Base-by-base conservation (phyloP, 37 sponge, comb jelly and placozoan genomes). In the Mnemiopsis leidyi region DNA sequence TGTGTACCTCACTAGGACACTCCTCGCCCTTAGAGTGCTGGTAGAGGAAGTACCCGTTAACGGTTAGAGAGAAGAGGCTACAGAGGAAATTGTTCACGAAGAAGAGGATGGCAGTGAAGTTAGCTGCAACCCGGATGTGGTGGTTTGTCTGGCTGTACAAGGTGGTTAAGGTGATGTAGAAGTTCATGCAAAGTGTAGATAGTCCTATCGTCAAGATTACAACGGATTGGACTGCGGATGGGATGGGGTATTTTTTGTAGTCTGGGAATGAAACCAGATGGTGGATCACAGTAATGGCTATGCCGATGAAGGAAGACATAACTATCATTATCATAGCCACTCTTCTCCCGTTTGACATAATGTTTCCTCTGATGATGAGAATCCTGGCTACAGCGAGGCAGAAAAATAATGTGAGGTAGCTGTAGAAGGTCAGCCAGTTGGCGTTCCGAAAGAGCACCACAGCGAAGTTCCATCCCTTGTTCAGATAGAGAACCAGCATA, bases 41-140 rank as follows among this genome's bases (percentile, higher is more conserved):
- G 1, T 32, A 21, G 35, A 77, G 79, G 36, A 77, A 32, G 79
- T 77, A 77, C 1, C 26, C 20, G 79, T 85, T 40, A 7, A 85
- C 36, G 1, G 48, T 26, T 0, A 85, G 61, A 61, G 35, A 25
- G 90, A 32, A 85, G 40, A 85, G 90, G 24, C 3, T 23, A n/a
- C 24, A 85, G 90, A 85, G 33, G 90, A 85, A 40, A 61, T 39
- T 26, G 90, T 32, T 85, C 1, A 39, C 0, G 61, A 85, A 85
- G 30, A 85, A 61, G 48, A 85, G 40, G 61, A 85, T 28, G 39
- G 90, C 40, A 0, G 61, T 40, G 25, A 23, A 39, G 90, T 85
- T 38, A n/a, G 90, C 90, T 28, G 90, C 21, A 20, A 20, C 29
- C 3, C 28, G 28, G 24, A 3, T 5, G n/a, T 5, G 73, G 28